Evolutionary conservation across 2,797 vertebrate genomes (phyloP).

Genomic region (Tenualosa thibaudeaui): DNA sequence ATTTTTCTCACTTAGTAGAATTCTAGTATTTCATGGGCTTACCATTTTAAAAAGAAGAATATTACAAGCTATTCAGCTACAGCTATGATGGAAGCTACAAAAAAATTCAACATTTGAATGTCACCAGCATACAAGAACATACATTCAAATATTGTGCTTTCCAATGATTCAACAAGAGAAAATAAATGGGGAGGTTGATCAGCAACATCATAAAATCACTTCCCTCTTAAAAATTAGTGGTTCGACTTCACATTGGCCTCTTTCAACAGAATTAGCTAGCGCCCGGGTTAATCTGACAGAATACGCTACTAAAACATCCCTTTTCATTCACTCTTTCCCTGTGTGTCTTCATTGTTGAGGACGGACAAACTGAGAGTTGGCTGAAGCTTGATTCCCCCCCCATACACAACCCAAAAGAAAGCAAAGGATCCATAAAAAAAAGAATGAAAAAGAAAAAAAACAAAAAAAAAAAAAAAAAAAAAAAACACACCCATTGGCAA

Average conservation of each 20-base stretch:
- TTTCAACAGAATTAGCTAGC: not conserved
- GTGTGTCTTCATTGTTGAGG: slow-evolving; percentile 1
- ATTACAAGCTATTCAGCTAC: slow-evolving; percentile 54
- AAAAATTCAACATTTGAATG: slow-evolving; percentile 25
- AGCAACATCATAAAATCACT: slow-evolving; percentile 18
- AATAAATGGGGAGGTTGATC: not conserved
- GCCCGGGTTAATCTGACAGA: not conserved
- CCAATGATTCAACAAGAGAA: not conserved
- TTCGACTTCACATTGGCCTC: not conserved
- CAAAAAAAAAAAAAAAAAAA: not conserved
- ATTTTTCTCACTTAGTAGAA: not conserved
- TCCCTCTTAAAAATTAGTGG: slow-evolving; percentile 22
- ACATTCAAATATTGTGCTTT: slow-evolving; percentile 24
- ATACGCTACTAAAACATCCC: not conserved
- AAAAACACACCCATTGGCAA: not conserved
- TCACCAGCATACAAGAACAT: slow-evolving; percentile 21
- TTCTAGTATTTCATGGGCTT: slow-evolving; percentile 11
- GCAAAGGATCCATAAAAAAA: not conserved
- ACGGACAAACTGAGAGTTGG: slow-evolving; percentile 17
- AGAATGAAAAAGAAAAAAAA: not conserved
- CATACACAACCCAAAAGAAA: slow-evolving; percentile 4
- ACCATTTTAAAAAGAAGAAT: not conserved
- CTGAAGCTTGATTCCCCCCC: not conserved
- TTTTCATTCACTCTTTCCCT: not conserved
- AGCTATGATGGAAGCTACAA: not conserved